Evolutionary conservation across 2,113 vertebrate species (phyloP).

Genomic region (Chloebia gouldiae): DNA sequence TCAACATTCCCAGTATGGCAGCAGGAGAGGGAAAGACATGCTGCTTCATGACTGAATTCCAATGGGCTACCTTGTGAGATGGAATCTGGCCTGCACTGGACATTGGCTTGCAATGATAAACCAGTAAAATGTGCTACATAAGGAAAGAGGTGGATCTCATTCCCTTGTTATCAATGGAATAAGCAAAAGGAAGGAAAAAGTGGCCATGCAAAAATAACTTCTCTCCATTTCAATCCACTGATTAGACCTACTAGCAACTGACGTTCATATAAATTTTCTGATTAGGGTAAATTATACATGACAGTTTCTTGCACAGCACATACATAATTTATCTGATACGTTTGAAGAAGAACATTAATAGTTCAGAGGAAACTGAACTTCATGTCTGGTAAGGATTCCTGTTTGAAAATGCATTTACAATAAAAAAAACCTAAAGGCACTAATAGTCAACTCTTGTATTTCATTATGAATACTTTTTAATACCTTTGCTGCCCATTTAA

Average conservation of each 20-base stretch:
- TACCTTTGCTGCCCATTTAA: not conserved
- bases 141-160: not conserved
- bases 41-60: not conserved
- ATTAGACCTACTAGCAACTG: not conserved
- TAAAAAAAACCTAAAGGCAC: not conserved
- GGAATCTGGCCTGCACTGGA: not conserved
- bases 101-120: not conserved
- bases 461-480: not conserved
- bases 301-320: slow-evolving; percentile 15
- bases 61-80: not conserved
- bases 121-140: not conserved
- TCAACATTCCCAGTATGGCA: not conserved
- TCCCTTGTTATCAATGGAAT: not conserved
- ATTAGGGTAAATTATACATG: not conserved
- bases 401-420: not conserved
- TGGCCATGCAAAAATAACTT: not conserved
- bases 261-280: not conserved
- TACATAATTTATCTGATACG: slow-evolving; percentile 25
- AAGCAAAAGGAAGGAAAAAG: not conserved
- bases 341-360: not conserved
- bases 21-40: not conserved
- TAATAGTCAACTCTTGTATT: not conserved
- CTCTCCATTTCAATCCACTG: not conserved
- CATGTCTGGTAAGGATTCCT: not conserved
- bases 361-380: not conserved